These are phyloP conservation scores for Phyllostomus hastatus DNA, from an alignment of 2,113 vertebrate genomes.

Conservation along the genomic window DNA sequence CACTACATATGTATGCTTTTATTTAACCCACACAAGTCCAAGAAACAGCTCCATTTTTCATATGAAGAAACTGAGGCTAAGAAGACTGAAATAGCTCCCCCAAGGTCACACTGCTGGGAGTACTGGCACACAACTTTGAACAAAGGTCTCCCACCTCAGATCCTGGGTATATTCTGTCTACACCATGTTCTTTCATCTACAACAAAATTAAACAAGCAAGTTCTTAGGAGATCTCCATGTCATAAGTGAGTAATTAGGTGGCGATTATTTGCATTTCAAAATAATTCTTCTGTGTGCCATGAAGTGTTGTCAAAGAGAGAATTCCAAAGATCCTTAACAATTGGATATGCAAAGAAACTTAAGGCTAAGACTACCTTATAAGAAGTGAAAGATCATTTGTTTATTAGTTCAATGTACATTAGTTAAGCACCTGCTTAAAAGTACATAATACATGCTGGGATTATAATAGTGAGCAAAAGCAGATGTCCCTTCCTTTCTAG, in stretches of 20 bases:
- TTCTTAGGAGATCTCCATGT: background rate
- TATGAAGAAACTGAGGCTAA: conserved; percentile 11
- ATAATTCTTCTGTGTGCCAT: background rate
- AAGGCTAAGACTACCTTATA: background rate
- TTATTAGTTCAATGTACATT: conserved; percentile 26
- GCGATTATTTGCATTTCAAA: conserved; percentile 16
- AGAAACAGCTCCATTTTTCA: conserved; percentile 9
- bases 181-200: conserved; percentile 7
- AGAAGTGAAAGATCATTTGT: background rate
- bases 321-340: background rate
- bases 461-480: background rate
- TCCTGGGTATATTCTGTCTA: background rate
- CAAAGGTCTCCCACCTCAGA: background rate
- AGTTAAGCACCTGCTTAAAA: background rate
- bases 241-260: background rate
- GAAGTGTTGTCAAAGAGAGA: conserved; percentile 4
- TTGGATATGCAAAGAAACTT: background rate
- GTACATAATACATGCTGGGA: background rate
- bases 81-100: background rate
- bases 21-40: background rate
- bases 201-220: background rate
- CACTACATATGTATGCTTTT: background rate
- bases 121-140: background rate
- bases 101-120: background rate
- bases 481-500: background rate